Percentiles rank a stretch among this genome's conserved stretches.
phyloP scores from a whole-genome alignment of 1,140 invertebrate genomes.

The Pseudomyrmex concolor region DNA sequence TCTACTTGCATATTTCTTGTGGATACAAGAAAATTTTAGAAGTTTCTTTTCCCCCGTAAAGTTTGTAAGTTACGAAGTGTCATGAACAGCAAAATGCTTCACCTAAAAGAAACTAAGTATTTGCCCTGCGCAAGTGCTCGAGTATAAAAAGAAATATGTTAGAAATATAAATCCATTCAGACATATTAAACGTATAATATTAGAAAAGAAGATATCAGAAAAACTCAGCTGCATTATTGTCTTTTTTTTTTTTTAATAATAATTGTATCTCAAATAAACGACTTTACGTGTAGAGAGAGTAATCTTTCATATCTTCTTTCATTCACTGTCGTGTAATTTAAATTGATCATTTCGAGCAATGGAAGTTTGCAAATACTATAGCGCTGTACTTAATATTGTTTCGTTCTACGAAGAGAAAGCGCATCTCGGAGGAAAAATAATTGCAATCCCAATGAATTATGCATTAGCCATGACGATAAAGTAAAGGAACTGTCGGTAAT shows the following conservation, averaged over 20 bases:
- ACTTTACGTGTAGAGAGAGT: neutral
- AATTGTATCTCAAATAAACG: neutral
- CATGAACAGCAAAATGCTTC: constrained; percentile 36
- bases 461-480: constrained; percentile 11
- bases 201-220: too few relatives aligned
- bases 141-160: neutral
- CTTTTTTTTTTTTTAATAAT: neutral
- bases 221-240: too few relatives aligned
- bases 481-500: constrained; percentile 52
- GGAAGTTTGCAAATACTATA: constrained; percentile 15
- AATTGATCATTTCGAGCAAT: neutral
- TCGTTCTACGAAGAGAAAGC: neutral
- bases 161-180: too few relatives aligned
- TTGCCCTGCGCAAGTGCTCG: neutral
- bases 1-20: constrained; percentile 34
- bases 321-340: neutral
- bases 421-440: constrained; percentile 32
- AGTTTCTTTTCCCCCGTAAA: constrained; percentile 19
- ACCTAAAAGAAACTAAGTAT: constrained; percentile 42
- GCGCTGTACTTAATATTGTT: constrained; percentile 1
- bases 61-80: constrained; percentile 42
- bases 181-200: too few relatives aligned
- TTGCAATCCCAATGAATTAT: constrained; percentile 63
- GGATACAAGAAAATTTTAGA: constrained; percentile 39
- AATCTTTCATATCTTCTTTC: constrained; percentile 10